Conservation (phyloP, 2,888 invertebrate species). For the Troides aeacus region DNA sequence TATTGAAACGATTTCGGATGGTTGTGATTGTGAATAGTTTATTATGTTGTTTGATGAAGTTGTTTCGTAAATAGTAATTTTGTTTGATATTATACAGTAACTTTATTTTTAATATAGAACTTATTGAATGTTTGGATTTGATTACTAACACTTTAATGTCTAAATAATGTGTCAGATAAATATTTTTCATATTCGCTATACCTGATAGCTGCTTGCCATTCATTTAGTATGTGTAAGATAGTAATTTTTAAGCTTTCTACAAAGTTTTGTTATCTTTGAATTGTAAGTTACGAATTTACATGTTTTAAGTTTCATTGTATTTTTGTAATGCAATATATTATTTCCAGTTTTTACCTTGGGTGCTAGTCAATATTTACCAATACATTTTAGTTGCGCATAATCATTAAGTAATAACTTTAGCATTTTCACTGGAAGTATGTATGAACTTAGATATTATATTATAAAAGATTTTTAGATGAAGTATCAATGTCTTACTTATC, state of each 20-base stretch:
- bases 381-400: constrained; percentile 29
- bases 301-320: constrained; percentile 9
- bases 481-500: background rate
- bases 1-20: constrained; percentile 64
- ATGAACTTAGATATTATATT: too few species aligned
- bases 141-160: constrained; percentile 8
- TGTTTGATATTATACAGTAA: background rate
- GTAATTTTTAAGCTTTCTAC: constrained; percentile 4
- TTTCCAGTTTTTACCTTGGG: constrained; percentile 37
- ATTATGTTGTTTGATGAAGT: constrained; percentile 9
- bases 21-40: constrained; percentile 63
- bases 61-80: constrained; percentile 1
- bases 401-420: constrained; percentile 8
- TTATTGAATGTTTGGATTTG: constrained; percentile 21
- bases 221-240: constrained; percentile 10
- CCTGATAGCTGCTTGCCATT: constrained; percentile 24
- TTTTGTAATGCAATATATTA: background rate
- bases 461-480: constrained; percentile 24
- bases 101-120: background rate
- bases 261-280: background rate
- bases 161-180: background rate
- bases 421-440: constrained; percentile 9
- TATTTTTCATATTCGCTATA: constrained; percentile 1
- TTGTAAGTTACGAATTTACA: constrained; percentile 2
- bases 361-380: constrained; percentile 46